These are phyloP conservation scores for Pseudoatta argentina DNA, from an alignment of 1,140 invertebrate genomes.

Conservation along the genomic window DNA sequence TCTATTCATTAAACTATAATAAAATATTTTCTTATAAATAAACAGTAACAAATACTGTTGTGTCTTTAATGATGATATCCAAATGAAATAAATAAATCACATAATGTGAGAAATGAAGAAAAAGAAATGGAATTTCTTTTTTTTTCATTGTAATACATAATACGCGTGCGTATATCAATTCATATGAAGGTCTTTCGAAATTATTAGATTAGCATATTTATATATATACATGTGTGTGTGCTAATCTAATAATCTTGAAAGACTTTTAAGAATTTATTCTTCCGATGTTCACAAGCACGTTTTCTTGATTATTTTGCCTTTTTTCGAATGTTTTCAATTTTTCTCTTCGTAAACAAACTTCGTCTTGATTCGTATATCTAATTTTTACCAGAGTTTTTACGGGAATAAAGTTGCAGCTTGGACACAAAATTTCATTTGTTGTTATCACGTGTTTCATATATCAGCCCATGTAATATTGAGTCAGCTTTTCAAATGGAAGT, in stretches of 20 bases:
- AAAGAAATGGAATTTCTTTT: neutral
- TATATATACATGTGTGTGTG: neutral
- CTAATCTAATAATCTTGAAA: neutral
- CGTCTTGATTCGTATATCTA: neutral
- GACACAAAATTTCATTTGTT: conserved; percentile 6
- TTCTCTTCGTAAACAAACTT: neutral
- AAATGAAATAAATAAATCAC: neutral
- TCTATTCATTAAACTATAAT: too few species aligned
- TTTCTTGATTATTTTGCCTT: neutral
- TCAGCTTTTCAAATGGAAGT: neutral
- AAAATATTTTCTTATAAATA: too few species aligned
- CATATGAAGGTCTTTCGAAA: neutral
- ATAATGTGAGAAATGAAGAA: neutral
- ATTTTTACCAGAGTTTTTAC: neutral
- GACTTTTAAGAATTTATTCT: neutral
- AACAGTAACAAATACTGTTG: too few species aligned
- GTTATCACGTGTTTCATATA: neutral
- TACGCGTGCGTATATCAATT: neutral
- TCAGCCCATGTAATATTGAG: neutral
- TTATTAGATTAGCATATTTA: too few species aligned
- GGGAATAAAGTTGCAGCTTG: neutral
- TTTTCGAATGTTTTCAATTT: neutral
- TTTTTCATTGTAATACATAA: neutral
- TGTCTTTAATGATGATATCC: neutral
- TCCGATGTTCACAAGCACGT: neutral